Conservation (phyloP, 2,113 vertebrate species). For the Sebastes schlegelii region DNA sequence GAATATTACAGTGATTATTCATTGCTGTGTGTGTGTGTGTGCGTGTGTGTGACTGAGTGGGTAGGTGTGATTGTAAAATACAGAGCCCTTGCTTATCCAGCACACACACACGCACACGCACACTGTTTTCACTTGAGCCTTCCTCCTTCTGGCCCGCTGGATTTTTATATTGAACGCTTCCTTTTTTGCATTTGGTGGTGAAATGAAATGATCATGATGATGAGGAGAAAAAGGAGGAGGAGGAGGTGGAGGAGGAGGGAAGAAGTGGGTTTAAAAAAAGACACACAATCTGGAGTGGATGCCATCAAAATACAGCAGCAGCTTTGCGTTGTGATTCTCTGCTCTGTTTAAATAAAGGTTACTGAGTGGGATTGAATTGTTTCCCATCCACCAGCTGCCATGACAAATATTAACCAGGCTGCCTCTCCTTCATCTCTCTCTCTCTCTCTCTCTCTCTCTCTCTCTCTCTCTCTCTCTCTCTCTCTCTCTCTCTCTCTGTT, state of each 20-base stretch:
- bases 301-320: constrained; percentile 27
- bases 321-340: constrained; percentile 6
- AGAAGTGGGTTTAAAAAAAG: constrained; percentile 39
- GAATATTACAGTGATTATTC: constrained; percentile 44
- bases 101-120: constrained; percentile 33
- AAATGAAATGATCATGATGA: constrained; percentile 32
- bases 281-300: constrained; percentile 35
- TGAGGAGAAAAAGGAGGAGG: constrained; percentile 1
- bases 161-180: constrained; percentile 42
- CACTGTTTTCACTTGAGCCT: constrained; percentile 37
- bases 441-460: not conserved
- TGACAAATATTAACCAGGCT: constrained; percentile 72
- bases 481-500: constrained; percentile 8
- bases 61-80: constrained; percentile 71
- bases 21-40: constrained; percentile 38
- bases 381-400: constrained; percentile 68
- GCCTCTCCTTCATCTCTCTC: constrained; percentile 19
- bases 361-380: constrained; percentile 54
- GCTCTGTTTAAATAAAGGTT: constrained; percentile 61
- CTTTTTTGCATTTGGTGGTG: constrained; percentile 41
- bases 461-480: not conserved
- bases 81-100: constrained; percentile 51
- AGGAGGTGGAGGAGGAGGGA: constrained; percentile 9
- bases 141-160: constrained; percentile 31
- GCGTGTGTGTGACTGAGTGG: constrained; percentile 67